These are phyloP conservation scores for Cryptomyrus ogoouensis DNA, from an alignment of 2,113 vertebrate species.

Conservation along the genomic window DNA sequence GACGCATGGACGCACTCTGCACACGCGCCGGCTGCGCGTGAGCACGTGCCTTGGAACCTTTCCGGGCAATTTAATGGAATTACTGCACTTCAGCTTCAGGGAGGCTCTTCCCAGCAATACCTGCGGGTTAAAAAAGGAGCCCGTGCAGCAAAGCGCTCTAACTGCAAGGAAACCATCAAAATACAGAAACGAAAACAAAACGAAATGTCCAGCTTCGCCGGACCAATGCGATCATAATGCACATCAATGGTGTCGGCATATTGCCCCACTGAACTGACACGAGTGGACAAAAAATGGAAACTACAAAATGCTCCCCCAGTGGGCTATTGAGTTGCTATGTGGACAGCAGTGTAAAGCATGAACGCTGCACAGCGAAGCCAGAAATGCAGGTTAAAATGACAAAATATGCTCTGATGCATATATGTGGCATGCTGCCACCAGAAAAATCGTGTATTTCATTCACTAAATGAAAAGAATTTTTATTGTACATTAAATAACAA, in stretches of 20 bases:
- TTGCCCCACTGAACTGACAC: background rate
- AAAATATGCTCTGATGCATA: background rate
- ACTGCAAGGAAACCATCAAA: background rate
- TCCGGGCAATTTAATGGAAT: background rate
- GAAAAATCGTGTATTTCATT: background rate
- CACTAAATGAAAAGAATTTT: background rate
- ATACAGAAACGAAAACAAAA: background rate
- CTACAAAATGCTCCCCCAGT: background rate
- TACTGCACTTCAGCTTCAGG: background rate
- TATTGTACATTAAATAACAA: background rate
- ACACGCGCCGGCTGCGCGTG: background rate
- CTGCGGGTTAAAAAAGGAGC: background rate
- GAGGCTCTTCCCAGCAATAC: background rate
- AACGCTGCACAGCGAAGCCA: background rate
- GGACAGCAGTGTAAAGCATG: background rate
- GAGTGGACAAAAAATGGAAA: background rate
- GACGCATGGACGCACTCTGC: background rate
- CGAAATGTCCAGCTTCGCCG: background rate
- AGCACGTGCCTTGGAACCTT: background rate
- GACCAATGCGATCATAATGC: background rate
- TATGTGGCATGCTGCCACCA: background rate
- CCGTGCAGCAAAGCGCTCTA: too few relatives aligned
- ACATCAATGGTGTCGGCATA: background rate
- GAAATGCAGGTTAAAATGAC: background rate
- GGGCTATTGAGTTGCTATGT: background rate